Evolutionary conservation across 2,797 vertebrate species (phyloP).

Genomic region (Nannoperca obscura): DNA sequence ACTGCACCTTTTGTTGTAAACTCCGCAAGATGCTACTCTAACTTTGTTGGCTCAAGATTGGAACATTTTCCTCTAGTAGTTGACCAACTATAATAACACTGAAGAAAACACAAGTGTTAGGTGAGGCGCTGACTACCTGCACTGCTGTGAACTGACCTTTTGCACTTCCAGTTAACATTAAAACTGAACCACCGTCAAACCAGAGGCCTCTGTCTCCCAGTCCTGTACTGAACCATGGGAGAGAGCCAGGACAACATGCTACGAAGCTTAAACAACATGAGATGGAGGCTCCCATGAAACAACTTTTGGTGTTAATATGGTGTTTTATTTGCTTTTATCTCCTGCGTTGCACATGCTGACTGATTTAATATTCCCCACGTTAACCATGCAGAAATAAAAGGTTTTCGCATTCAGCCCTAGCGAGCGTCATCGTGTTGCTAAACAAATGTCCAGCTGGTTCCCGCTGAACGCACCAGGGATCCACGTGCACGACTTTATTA

Average conservation of each 20-base stretch:
- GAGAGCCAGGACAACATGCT: not conserved
- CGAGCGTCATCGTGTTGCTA: not conserved
- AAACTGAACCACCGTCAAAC: constrained; percentile 1
- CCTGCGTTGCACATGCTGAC: not conserved
- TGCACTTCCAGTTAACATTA: constrained; percentile 2
- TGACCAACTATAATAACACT: not conserved
- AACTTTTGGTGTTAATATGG: not conserved
- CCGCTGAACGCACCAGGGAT: not conserved
- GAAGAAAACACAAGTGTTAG: not conserved
- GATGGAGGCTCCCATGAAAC: not conserved
- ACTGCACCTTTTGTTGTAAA: not conserved
- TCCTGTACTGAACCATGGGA: not conserved
- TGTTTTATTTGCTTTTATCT: not conserved
- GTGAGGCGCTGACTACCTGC: not conserved
- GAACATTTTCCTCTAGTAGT: not conserved
- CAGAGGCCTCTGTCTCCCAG: not conserved
- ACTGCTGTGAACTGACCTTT: constrained; percentile 20
- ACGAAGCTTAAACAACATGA: not conserved
- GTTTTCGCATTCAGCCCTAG: not conserved
- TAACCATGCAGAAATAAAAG: constrained; percentile 5
- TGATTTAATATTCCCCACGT: not conserved
- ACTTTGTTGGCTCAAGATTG: not conserved
- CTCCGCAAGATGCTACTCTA: not conserved
- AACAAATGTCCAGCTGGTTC: constrained; percentile 45
- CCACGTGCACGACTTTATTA: constrained; percentile 12